These are phyloP conservation scores for Auanema sp. DNA, from an alignment of 2,888 invertebrate genomes.

Conservation along the genomic window DNA sequence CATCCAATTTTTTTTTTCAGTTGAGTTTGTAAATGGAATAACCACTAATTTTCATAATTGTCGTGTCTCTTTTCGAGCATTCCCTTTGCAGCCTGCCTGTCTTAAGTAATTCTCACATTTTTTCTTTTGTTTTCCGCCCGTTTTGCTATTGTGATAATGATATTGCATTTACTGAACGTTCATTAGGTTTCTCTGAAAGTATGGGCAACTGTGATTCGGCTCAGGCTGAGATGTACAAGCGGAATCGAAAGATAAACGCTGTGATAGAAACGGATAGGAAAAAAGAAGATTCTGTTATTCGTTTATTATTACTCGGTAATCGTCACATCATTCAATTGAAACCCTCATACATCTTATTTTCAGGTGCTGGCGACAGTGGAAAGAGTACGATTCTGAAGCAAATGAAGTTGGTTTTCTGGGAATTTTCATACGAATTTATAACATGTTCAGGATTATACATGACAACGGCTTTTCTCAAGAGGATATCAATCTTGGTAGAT, in stretches of 20 bases:
- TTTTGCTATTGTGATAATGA: too few species aligned
- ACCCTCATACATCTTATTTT: slow-evolving; percentile 24
- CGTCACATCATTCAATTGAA: too few species aligned
- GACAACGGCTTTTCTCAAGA: slow-evolving; percentile 99
- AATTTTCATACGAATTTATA: background rate
- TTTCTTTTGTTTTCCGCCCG: too few species aligned
- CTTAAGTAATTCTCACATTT: too few species aligned
- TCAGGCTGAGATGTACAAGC: slow-evolving; percentile 30
- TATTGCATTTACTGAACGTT: background rate
- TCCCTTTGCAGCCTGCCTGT: background rate
- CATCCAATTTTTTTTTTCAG: too few species aligned
- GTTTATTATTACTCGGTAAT: slow-evolving; percentile 51
- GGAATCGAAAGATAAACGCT: slow-evolving; percentile 45
- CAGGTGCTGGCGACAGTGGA: slow-evolving; percentile 98
- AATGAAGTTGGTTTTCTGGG: slow-evolving; percentile 87
- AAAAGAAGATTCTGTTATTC: slow-evolving; percentile 51
- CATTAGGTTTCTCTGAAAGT: background rate
- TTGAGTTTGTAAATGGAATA: too few species aligned
- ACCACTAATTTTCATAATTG: background rate
- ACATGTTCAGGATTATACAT: slow-evolving; percentile 86
- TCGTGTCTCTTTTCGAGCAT: background rate
- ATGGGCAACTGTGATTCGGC: slow-evolving; percentile 53
- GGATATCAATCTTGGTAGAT: slow-evolving; percentile 98
- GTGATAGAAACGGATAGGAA: slow-evolving; percentile 47
- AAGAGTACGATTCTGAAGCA: slow-evolving; percentile 99